These are phyloP conservation scores for Zhengitettix transpicula DNA, from an alignment of 2,888 invertebrate genomes.

Conservation along the genomic window DNA sequence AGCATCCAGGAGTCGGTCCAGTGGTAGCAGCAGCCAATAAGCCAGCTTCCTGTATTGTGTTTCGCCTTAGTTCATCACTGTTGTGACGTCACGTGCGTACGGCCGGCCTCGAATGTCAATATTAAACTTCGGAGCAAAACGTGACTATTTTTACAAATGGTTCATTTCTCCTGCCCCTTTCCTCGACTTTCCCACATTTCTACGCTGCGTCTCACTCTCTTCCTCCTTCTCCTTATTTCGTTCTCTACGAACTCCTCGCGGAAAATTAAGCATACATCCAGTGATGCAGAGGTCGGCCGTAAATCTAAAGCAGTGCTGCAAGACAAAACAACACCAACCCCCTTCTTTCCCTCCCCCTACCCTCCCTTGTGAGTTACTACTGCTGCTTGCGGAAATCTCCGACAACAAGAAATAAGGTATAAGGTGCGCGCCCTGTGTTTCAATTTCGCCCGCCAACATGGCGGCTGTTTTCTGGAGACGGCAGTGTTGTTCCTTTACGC, in stretches of 20 bases:
- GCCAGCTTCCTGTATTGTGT: too few species aligned
- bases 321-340: conserved; percentile 8
- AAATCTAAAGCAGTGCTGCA: conserved; percentile 3
- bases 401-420: conserved; percentile 2
- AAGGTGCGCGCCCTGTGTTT: conserved; percentile 1
- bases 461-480: too few species aligned
- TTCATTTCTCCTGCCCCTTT: background rate
- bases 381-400: conserved; percentile 5
- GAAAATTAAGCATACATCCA: conserved; percentile 9
- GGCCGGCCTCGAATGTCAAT: too few species aligned
- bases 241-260: conserved; percentile 2
- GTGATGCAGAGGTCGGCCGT: conserved; percentile 3
- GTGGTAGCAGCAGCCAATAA: too few species aligned
- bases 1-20: too few species aligned
- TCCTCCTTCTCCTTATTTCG: conserved; percentile 5
- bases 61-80: too few species aligned
- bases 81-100: too few species aligned
- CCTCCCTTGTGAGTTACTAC: background rate
- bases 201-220: background rate
- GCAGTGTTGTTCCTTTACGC: too few species aligned
- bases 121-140: background rate
- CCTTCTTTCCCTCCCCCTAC: background rate
- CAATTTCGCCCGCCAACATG: conserved; percentile 1
- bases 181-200: background rate
- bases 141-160: conserved; percentile 5